Evolutionary conservation across 2,797 vertebrate species (phyloP), one percentile per base, ranked within the genome.

Genomic region (Sparidentex hasta): DNA sequence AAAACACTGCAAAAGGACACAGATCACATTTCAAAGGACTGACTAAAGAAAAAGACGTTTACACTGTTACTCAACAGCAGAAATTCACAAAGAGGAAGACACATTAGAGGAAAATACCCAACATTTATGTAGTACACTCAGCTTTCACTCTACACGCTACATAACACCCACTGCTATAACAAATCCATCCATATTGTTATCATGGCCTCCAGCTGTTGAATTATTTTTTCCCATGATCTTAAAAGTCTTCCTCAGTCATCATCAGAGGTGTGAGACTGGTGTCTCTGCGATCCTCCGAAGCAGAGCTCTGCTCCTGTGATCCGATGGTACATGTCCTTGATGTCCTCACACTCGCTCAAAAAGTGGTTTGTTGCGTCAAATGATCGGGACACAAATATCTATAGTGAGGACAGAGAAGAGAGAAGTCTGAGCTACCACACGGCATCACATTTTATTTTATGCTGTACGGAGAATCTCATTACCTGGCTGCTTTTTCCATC

Each of bases 301-400:
- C 74, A 65, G 57, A 96, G 90, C 72, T 94, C 90, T 62, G 84
- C 81, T 21, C 96, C 95, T 0, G 94, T 96, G 85, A 96, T 91
- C 21, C 95, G 90, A 1, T 14, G 90, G 66, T 96, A 96, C 81
- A 96, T 78, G 68, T 96, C 94, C 76, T 89, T 90, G 72, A 96
- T 95, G 87, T 96, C 95, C 21, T 95, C 90, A 6, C 88, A 95
- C 48, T 96, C 95, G 0, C 52, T 65, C 81, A 93, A 88, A 70
- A 94, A 95, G 87, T 95, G 94, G 70, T 93, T 91, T 3, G 94
- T 90, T 63, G 91, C 91, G 0, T 96, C 95, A 18, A 90, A 95
- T 0, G 95, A 96, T 61, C 88, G 80, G 2, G 95, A 96, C 62
- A 96, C 91, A 72, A 96, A 96, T 76, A 96, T 92, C 95, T 96